Conservation (phyloP, 2,113 vertebrate species). For the Chloropsis cyanopogon region DNA sequence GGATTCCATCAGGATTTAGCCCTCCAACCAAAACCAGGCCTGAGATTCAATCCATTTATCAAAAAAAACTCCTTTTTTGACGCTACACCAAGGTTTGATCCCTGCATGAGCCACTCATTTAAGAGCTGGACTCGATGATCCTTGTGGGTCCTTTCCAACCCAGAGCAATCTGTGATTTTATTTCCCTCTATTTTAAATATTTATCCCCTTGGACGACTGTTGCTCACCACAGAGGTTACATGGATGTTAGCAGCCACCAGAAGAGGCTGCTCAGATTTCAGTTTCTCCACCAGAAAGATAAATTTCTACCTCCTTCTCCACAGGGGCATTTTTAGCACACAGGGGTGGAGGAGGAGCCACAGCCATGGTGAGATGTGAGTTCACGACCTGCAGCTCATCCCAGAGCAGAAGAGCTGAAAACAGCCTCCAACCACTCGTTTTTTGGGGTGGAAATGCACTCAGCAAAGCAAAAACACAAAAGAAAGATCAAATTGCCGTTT, state of each 20-base stretch:
- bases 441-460: not conserved
- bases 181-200: not conserved
- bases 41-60: not conserved
- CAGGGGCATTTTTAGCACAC: not conserved
- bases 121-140: fast-evolving
- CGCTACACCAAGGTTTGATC: not conserved
- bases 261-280: not conserved
- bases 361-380: not conserved
- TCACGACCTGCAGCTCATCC: not conserved
- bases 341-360: not conserved
- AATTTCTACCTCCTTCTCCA: not conserved
- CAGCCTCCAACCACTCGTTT: not conserved
- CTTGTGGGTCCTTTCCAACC: not conserved
- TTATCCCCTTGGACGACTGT: not conserved
- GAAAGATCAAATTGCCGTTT: not conserved
- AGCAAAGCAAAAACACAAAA: not conserved
- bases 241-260: fast-evolving
- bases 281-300: not conserved
- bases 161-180: not conserved
- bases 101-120: not conserved
- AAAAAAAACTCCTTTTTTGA: not conserved
- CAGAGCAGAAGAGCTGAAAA: not conserved
- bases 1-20: not conserved
- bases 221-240: not conserved
- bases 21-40: not conserved